Conservation (phyloP, 2,113 vertebrate species). For the Penelope pileata region DNA sequence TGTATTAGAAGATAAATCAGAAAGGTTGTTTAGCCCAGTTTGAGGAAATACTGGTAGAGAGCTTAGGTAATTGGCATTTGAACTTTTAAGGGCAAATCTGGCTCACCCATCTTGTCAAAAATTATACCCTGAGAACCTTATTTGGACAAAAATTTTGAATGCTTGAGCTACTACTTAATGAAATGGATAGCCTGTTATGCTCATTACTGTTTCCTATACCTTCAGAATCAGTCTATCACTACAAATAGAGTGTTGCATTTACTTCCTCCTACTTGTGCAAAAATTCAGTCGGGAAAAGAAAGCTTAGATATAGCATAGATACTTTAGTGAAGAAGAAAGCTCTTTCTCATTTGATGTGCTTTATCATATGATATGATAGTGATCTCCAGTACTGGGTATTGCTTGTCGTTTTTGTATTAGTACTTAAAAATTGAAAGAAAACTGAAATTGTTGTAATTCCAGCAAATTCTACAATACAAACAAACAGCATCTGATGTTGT, state of each 20-base stretch:
- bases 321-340: background rate
- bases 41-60: background rate
- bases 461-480: background rate
- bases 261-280: background rate
- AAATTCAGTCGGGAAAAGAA: conserved; percentile 7
- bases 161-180: background rate
- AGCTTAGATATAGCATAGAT: background rate
- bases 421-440: background rate
- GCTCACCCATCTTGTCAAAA: background rate
- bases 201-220: background rate
- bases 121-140: background rate
- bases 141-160: background rate
- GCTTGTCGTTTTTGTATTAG: background rate
- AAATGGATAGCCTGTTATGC: background rate
- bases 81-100: background rate
- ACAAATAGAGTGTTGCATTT: background rate
- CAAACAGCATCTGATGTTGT: background rate
- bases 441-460: background rate
- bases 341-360: background rate
- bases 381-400: background rate
- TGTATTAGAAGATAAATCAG: background rate
- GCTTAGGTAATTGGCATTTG: background rate
- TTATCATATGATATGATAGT: background rate
- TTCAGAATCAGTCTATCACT: background rate
- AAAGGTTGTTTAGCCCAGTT: background rate